Base-by-base conservation (phyloP, 2,797 vertebrate genomes). In the Sorex maritimensis region DNA sequence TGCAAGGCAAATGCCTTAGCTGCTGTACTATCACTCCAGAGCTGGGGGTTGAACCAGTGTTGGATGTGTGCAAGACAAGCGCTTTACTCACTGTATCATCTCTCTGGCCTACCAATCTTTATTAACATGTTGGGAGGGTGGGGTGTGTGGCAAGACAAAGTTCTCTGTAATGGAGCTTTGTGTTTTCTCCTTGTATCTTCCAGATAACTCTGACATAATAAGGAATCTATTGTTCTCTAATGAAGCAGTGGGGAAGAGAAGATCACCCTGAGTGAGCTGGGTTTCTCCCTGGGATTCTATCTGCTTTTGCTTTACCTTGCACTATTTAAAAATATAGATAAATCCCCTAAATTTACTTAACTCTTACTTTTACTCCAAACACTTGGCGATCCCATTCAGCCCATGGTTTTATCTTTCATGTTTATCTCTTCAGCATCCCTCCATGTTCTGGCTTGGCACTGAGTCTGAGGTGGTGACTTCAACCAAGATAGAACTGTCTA, bases 231-330 rank as follows among this genome's bases (percentile, higher is more conserved):
- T 77, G 75, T 83, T 74, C 30, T 77, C 46, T 14, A 30, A 68
- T 55, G 67, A 30, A 80, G 55, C 28, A 77, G 6, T 72, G 79
- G 19, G 44, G 71, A 84, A 84, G 38, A 49, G 34, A 74, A 86
- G 9, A 3, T 21, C 92, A 19, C 12, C 41, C 24, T 4, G 1
- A 9, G 30, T 3, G 2, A 26, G 71, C 10, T 68, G 30, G 38
- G 11, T 44, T 81, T 84, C 46, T 88, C 19, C 30, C 23, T 69
- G 41, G 72, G 28, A 63, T 49, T n/a, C 24, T 26, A 55, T 34
- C 44, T 80, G 55, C 67, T 72, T 91, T 79, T 68, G 46, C 68
- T 82, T 88, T 84, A 58, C 73, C 65, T 69, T 13, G 4, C 44
- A 13, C 24, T 58, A 0, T 81, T 52, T 91, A 88, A 30, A 65